These are phyloP conservation scores for Eupithecia subumbrata DNA, from an alignment of 2,888 invertebrate genomes.

Conservation along the genomic window DNA sequence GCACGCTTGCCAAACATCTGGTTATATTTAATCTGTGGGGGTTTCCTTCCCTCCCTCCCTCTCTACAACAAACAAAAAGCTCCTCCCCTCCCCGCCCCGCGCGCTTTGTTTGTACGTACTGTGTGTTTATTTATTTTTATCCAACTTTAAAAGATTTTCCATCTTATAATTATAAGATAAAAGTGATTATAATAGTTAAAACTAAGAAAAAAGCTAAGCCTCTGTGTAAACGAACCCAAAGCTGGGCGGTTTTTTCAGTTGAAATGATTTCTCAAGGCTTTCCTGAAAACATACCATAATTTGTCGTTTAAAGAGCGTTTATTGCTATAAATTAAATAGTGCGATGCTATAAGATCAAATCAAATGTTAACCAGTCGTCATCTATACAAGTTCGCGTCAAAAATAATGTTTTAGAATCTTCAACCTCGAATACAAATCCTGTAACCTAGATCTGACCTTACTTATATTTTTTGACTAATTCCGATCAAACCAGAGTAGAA, in stretches of 20 bases:
- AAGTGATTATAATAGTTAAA: neutral
- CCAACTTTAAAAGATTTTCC: neutral
- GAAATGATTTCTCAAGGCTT: conserved; percentile 3
- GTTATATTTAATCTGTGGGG: no score
- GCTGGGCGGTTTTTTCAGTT: neutral
- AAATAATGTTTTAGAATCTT: conserved; percentile 2
- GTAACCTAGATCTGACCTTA: conserved; percentile 35
- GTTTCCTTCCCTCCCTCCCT: no score
- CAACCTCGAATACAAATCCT: conserved; percentile 1
- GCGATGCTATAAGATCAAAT: neutral
- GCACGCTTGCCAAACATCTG: no score
- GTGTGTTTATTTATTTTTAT: conserved; percentile 7
- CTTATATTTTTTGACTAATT: conserved; percentile 5
- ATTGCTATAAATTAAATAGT: neutral
- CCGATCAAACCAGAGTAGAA: neutral
- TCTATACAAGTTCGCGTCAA: neutral
- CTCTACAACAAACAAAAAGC: neutral
- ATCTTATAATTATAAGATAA: neutral
- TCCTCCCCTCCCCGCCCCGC: neutral
- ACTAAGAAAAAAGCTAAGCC: neutral
- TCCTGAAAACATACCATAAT: neutral
- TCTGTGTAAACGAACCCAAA: neutral
- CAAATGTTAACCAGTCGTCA: neutral
- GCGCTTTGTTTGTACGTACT: no score
- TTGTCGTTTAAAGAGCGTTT: neutral